Evolutionary conservation across 2,113 vertebrate genomes (phyloP).

Genomic region (Poeciliopsis turrubarensis): DNA sequence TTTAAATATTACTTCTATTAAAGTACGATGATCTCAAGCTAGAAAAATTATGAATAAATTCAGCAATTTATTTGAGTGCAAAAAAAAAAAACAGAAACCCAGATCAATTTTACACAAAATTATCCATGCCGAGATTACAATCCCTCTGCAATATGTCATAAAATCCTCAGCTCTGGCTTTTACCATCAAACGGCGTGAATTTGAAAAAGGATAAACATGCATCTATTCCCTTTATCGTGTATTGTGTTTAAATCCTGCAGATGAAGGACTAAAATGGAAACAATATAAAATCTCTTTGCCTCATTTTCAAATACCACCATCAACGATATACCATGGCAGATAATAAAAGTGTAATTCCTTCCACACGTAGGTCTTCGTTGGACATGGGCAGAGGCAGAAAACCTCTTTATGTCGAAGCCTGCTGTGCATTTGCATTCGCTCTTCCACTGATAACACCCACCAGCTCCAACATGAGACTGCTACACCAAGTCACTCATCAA

Average conservation of each 20-base stretch:
- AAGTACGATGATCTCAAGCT: too few species aligned
- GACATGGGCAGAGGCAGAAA: slow-evolving; percentile 8
- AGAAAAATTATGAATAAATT: too few species aligned
- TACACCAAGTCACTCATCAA: slow-evolving; percentile 55
- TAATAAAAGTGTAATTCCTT: not conserved
- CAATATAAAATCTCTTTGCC: not conserved
- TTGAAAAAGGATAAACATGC: not conserved
- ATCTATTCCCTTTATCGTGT: not conserved
- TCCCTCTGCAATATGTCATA: too few species aligned
- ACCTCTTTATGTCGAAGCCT: slow-evolving; percentile 17
- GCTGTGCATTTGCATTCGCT: slow-evolving; percentile 24
- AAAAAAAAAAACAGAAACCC: too few species aligned
- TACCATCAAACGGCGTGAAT: not conserved
- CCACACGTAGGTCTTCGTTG: not conserved
- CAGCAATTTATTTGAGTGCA: too few species aligned
- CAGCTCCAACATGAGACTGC: slow-evolving; percentile 39
- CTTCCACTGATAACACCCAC: slow-evolving; percentile 41
- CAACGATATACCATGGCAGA: not conserved
- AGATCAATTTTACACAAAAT: too few species aligned
- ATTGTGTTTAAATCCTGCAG: not conserved
- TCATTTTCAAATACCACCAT: not conserved
- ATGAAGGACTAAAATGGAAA: not conserved
- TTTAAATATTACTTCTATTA: too few species aligned
- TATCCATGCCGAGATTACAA: too few species aligned
- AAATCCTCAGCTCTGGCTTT: not conserved